Evolutionary conservation across 2,888 invertebrate genomes (phyloP), one percentile per base, ranked within the genome.

Genomic region (Epiblema foenella): DNA sequence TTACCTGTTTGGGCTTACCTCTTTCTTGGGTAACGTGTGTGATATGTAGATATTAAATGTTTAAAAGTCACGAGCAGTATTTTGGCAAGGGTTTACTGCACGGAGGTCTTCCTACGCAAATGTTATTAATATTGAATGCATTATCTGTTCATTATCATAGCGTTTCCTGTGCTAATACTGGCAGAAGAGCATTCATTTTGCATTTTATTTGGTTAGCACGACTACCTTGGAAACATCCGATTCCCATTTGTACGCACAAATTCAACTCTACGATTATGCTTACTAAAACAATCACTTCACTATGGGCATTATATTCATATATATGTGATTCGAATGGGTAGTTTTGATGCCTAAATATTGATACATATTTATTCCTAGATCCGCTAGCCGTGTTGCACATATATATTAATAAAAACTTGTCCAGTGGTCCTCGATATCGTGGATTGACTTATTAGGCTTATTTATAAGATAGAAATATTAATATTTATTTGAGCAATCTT

Each of bases 91-190:
- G 52, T 37, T 15, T n/a, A n/a, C 0, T 54, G 10, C 64, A n/a
- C 52, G 64, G 11, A 54, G 54, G 20, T 54, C 52, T 64, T 64
- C 52, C 64, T 42, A 54, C 68, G 68, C 68, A 60, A 42, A 54
- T 46, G 18, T 52, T 60, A 42, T 68, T 63, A 63, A 46, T 54
- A n/a, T 49, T 63, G 37, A 49, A 24, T 63, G 46, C 24, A 46
- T 63, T 66, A 57, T 66, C 57, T 57, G 29, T 56, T 69, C 62
- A 69, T 69, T 69, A 63, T 63, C 56, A 69, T 69, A 33, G 24
- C 49, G 57, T 62, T 62, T 62, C 60, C 46, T 60, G 62, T 56
- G 68, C 62, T 62, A 68, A 68, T 68, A 46, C 18, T 60, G 29
- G 33, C 62, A 29, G 33, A 56, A 46, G 29, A 54, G 24, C 39